Conservation (phyloP, 2,888 invertebrate genomes). For the Amiota minor region DNA sequence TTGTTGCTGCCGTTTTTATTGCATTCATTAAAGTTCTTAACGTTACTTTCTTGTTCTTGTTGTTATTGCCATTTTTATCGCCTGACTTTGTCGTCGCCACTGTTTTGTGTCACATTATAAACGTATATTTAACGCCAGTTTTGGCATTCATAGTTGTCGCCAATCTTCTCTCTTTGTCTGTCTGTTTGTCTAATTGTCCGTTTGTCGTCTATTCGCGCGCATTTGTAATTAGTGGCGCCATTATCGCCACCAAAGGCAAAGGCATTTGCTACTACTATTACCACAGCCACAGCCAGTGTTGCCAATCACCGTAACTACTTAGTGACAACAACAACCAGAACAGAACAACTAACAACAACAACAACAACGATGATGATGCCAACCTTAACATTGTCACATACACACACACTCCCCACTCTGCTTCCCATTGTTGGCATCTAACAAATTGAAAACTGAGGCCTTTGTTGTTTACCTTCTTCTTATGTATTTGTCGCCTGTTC, state of each 20-base stretch:
- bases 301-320: constrained; percentile 24
- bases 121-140: constrained; percentile 25
- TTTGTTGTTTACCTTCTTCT: no score
- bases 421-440: no score
- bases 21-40: no score
- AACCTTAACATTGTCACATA: constrained; percentile 15
- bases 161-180: constrained; percentile 13
- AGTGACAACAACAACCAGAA: neutral
- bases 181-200: constrained; percentile 51
- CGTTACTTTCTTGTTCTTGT: no score
- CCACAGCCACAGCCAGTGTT: constrained; percentile 31
- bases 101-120: constrained; percentile 21
- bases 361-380: neutral
- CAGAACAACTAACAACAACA: neutral
- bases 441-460: no score
- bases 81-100: constrained; percentile 6
- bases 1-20: no score
- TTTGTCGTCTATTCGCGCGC: constrained; percentile 17
- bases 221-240: constrained; percentile 29
- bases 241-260: constrained; percentile 18
- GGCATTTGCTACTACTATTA: constrained; percentile 34
- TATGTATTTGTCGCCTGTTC: no score
- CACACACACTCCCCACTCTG: no score
- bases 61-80: neutral
- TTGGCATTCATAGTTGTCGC: constrained; percentile 21